Evolutionary conservation across 2,797 vertebrate genomes (phyloP).

Genomic region (Sebastes kiyomatsui): DNA sequence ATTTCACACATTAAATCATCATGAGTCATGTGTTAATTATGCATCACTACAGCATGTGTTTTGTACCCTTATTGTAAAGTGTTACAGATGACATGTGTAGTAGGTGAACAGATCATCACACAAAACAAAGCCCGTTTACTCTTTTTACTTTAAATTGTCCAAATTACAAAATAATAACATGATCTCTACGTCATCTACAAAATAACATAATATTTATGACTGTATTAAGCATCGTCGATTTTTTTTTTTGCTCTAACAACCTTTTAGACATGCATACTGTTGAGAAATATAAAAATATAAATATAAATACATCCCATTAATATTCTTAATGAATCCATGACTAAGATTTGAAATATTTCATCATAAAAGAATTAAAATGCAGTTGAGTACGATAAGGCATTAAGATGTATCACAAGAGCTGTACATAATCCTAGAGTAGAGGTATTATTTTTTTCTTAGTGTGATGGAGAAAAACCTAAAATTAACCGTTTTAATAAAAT

Average conservation of each 20-base stretch:
- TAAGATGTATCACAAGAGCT: constrained; percentile 86
- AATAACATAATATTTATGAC: constrained; percentile 83
- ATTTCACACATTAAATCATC: background rate
- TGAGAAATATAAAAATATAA: constrained; percentile 91
- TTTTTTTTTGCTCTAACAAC: constrained; percentile 81
- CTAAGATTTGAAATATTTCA: constrained; percentile 85
- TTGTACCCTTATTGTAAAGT: background rate
- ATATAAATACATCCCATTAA: constrained; percentile 89
- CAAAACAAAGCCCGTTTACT: constrained; percentile 65
- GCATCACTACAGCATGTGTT: background rate
- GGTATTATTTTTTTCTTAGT: constrained; percentile 81
- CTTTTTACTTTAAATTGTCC: constrained; percentile 86
- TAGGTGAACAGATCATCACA: constrained; percentile 42
- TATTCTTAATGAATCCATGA: constrained; percentile 85
- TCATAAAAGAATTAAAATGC: constrained; percentile 85
- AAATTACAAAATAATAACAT: constrained; percentile 89
- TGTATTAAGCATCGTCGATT: constrained; percentile 81
- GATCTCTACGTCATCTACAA: constrained; percentile 86
- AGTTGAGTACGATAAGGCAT: constrained; percentile 87
- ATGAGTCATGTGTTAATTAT: background rate
- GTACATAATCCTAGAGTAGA: constrained; percentile 84
- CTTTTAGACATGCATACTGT: constrained; percentile 87
- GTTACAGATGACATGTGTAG: background rate
- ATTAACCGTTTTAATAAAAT: constrained; percentile 62
- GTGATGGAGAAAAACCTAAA: constrained; percentile 75